Conservation (phyloP, 2,113 vertebrate species). For the Donacobius atricapilla region DNA sequence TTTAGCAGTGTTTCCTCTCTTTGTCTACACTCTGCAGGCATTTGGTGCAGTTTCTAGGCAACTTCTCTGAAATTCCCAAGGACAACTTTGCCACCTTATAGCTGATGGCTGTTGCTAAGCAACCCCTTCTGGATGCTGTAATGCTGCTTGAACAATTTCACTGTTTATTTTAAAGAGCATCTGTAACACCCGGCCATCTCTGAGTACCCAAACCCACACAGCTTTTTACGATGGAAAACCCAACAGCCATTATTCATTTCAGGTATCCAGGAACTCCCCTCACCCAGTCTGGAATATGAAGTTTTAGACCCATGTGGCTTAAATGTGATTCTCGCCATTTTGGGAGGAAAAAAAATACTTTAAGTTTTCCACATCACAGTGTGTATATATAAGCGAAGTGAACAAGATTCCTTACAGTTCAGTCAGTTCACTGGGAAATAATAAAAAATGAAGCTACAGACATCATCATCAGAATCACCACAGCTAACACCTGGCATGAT, state of each 20-base stretch:
- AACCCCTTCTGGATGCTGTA: slow-evolving; percentile 1
- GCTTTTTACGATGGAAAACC: background rate
- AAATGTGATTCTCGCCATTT: background rate
- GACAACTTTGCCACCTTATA: slow-evolving; percentile 39
- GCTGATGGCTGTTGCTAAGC: slow-evolving; percentile 30
- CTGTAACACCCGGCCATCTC: background rate
- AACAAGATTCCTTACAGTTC: background rate
- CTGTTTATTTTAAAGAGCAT: background rate
- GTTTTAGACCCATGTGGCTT: background rate
- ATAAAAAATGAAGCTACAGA: background rate
- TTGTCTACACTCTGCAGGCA: slow-evolving; percentile 23
- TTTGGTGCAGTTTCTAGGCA: slow-evolving; percentile 55
- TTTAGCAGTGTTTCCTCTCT: background rate
- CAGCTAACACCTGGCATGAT: background rate
- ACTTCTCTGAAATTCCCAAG: slow-evolving; percentile 58
- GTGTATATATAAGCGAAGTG: background rate
- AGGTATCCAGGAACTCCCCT: background rate
- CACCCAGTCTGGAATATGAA: background rate
- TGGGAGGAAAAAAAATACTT: background rate
- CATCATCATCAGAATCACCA: background rate
- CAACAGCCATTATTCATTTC: background rate
- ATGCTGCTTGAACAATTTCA: background rate
- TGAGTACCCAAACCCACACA: background rate
- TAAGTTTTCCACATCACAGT: background rate
- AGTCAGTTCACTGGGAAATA: background rate